Evolutionary conservation across 2,113 vertebrate species (phyloP).

Genomic region (Ursus arctos): DNA sequence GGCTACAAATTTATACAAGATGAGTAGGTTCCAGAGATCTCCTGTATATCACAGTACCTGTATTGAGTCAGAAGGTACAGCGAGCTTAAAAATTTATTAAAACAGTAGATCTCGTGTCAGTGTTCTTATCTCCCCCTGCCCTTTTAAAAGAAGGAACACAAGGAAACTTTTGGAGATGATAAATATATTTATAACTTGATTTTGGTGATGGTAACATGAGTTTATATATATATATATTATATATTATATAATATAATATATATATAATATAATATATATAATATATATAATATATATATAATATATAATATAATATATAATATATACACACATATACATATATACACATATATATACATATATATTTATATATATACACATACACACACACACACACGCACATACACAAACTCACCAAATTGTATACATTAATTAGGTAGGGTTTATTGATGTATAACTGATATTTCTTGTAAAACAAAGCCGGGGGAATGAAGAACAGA

Average conservation of each 20-base stretch:
- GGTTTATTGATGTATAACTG: background rate
- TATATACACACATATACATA: too few species aligned
- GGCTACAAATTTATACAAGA: background rate
- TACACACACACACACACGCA: too few species aligned
- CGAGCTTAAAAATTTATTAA: background rate
- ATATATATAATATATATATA: too few species aligned
- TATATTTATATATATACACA: too few species aligned
- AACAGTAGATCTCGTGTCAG: background rate
- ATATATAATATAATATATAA: too few species aligned
- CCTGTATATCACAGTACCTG: background rate
- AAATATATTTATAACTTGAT: background rate
- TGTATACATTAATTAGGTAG: background rate
- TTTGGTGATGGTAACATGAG: background rate
- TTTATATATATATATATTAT: too few species aligned
- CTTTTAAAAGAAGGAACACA: background rate
- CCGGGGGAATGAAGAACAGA: background rate
- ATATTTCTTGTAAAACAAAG: background rate
- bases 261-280: too few species aligned
- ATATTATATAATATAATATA: too few species aligned
- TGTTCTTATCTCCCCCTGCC: background rate
- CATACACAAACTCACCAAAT: background rate
- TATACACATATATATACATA: too few species aligned
- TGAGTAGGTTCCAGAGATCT: background rate
- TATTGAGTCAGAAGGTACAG: background rate
- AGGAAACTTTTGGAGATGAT: background rate